Percentiles rank a stretch among this genome's conserved stretches.
Conservation (phyloP, 2,888 invertebrate genomes). For the Pollenia griseotomentosa region DNA sequence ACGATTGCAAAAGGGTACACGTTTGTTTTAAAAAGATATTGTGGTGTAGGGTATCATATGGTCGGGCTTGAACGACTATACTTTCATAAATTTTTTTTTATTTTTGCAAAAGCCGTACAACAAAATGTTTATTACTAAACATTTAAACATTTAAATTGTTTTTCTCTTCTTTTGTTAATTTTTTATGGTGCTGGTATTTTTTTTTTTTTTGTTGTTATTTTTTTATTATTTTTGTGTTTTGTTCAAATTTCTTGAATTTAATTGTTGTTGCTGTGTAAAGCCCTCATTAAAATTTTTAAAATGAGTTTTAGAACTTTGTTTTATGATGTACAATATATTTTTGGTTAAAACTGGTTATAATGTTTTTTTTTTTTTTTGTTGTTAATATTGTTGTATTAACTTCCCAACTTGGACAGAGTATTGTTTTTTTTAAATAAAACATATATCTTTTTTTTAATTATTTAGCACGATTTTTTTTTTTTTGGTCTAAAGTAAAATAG, state of each 20-base stretch:
- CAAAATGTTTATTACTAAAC: conserved; percentile 47
- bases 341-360: conserved; percentile 68
- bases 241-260: conserved; percentile 22
- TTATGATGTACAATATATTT: conserved; percentile 39
- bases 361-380: conserved; percentile 4
- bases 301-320: conserved; percentile 65
- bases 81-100: neutral
- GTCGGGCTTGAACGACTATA: neutral
- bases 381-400: conserved; percentile 5
- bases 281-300: conserved; percentile 69
- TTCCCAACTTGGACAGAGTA: conserved; percentile 1
- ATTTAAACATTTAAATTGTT: conserved; percentile 42
- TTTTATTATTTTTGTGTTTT: conserved; percentile 39
- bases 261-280: conserved; percentile 49
- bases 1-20: no score
- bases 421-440: conserved; percentile 33
- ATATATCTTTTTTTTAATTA: conserved; percentile 49
- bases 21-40: no score
- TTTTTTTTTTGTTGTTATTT: conserved; percentile 8
- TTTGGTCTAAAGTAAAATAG: conserved; percentile 28
- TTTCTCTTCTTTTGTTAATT: conserved; percentile 32
- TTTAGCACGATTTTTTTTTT: conserved; percentile 47
- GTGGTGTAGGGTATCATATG: no score
- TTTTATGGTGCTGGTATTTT: conserved; percentile 28
- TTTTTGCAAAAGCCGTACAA: conserved; percentile 26